phyloP scores from a whole-genome alignment of 2,888 invertebrate genomes.

The Leucozona laternaria region DNA sequence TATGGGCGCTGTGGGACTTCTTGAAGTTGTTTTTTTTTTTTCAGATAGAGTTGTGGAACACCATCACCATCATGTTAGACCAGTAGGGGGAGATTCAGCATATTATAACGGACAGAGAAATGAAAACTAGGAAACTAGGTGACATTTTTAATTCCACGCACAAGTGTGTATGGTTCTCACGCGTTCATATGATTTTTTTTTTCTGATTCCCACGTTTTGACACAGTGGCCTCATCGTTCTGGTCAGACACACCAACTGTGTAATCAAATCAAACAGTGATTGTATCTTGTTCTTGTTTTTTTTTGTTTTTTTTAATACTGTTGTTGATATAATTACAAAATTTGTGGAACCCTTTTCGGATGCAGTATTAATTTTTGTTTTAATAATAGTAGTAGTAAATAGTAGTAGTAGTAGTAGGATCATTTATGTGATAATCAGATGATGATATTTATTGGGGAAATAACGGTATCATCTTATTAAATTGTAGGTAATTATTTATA shows the following conservation, averaged over 20 bases:
- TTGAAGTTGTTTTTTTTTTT: neutral
- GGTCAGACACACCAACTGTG: constrained; percentile 30
- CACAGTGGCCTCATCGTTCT: constrained; percentile 12
- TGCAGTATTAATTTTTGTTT: too few relatives aligned
- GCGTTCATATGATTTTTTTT: neutral
- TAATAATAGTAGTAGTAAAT: too few relatives aligned
- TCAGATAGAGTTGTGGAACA: constrained; percentile 11
- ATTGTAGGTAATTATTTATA: too few relatives aligned
- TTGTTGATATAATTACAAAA: neutral
- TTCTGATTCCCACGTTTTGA: constrained; percentile 24
- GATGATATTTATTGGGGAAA: too few relatives aligned
- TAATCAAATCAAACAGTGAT: constrained; percentile 23
- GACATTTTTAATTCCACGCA: constrained; percentile 23
- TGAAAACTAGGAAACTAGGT: constrained; percentile 33
- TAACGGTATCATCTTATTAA: too few relatives aligned
- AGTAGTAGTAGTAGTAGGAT: too few relatives aligned
- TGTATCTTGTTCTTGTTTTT: constrained; percentile 7
- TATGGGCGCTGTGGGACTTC: neutral
- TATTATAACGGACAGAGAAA: neutral
- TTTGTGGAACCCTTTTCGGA: neutral
- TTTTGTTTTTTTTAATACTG: neutral
- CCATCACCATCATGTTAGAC: neutral
- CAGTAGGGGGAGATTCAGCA: constrained; percentile 23
- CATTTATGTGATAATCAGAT: too few relatives aligned
- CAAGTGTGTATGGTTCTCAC: constrained; percentile 37